Evolutionary conservation across 2,888 invertebrate species (phyloP).

Genomic region (Arctia plantaginis): DNA sequence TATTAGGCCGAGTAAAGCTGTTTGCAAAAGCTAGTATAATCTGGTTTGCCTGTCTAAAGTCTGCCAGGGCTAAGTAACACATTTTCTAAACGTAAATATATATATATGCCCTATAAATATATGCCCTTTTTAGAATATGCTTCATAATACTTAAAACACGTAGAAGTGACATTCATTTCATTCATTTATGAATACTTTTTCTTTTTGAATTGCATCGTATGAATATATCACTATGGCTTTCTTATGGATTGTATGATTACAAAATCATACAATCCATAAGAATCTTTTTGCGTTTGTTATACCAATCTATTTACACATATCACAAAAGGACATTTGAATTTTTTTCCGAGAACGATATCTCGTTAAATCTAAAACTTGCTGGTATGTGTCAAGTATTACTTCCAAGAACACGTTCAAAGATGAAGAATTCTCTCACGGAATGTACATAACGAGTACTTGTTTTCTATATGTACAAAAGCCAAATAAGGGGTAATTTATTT

Average conservation of each 20-base stretch:
- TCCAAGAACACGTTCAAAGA: constrained; percentile 41
- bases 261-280: not conserved
- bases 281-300: not conserved
- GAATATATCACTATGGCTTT: not conserved
- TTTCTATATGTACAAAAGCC: constrained; percentile 23
- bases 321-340: not conserved
- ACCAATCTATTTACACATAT: not conserved
- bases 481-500: constrained; percentile 24
- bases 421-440: constrained; percentile 35
- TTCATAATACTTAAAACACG: not conserved
- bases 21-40: not conserved
- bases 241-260: too few species aligned
- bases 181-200: not conserved
- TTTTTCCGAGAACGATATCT: constrained; percentile 10
- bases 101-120: too few species aligned
- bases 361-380: constrained; percentile 1
- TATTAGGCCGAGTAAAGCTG: not conserved
- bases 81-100: not conserved
- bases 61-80: not conserved
- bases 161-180: not conserved
- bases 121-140: not conserved
- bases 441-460: constrained; percentile 24
- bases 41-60: not conserved
- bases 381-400: constrained; percentile 12
- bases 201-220: not conserved